Evolutionary conservation across 2,113 vertebrate species (phyloP), one percentile per base, ranked within the genome.

Genomic region (Lepidothrix coronata): DNA sequence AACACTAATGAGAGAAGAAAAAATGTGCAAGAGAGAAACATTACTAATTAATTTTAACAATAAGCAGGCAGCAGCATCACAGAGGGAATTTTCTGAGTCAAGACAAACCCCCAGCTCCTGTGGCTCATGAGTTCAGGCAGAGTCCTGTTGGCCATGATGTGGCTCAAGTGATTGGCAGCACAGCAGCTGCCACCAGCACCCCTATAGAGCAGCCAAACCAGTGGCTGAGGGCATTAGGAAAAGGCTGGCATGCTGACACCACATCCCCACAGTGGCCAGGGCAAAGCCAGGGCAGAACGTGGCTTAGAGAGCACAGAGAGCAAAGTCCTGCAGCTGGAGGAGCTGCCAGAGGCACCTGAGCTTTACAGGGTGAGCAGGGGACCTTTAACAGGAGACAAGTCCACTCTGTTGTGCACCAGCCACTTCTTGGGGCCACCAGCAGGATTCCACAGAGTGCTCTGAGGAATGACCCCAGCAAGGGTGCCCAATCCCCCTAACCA

Each of bases 241-340:
- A 27, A 7, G 5, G 6, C 55, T 79, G 71, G 33, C 20, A 8
- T 0, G 1, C 6, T 41, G 41, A 14, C 25, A 90, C 58, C 4
- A 0, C 0, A 1, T 61, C 33, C 44, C 33, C 2, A 2, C 15
- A 6, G 12, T 0, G 1, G 33, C 28, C 37, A 39, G 33, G 6
- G 55, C 2, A 1, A 79, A 88, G 27, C 35, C n/a, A 35, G 51
- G 23, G 51, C 59, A 91, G 80, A 91, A 62, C 5, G 4, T 3
- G 48, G 52, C 12, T 74, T 8, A 33, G 39, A 63, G 63, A 88
- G 62, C 66, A 27, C 0, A 0, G 67, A 49, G 72, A 84, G 48
- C 49, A 23, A 84, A 92, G 86, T 78, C 49, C 49, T 27, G 23
- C 51, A 62, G 55, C n/a, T 15, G 48, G 44, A 61, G 57, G 54